Evolutionary conservation across 2,113 vertebrate genomes (phyloP), one percentile per base, ranked within the genome.

Genomic region (Condylura cristata): DNA sequence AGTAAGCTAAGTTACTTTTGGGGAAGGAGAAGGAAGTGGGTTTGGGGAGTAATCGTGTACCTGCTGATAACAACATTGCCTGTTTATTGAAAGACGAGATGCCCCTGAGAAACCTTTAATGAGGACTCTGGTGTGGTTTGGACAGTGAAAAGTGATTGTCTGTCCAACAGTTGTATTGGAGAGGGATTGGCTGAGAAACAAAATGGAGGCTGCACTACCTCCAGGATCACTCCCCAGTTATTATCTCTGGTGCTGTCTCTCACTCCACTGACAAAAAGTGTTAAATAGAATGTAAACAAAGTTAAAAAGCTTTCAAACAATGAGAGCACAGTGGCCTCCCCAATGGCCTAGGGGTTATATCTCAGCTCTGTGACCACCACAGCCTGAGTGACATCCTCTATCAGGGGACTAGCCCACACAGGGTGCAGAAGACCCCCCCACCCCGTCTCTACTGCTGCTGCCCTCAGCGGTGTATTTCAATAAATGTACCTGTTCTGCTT

Each of bases 171-270:
- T 7, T 74, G n/a, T 0, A 8, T 63, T 39, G 24, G 13, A 37
- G 48, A 70, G 8, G 6, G 5, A 22, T 51, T 88, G 12, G 11
- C 37, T 83, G 44, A 28, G 20, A 86, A 79, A 68, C 10, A 70
- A 61, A 68, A 34, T 13, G 30, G 14, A 9, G 53, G 18, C 39
- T 39, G 6, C 12, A 0, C 5, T 17, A 14, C n/a, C 24, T 71
- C n/a, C n/a, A 60, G 0, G 14, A 37, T 7, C 4, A 32, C 26
- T 66, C 26, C 2, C 2, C 10, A 3, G 7, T 8, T 16, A 11
- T 32, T 37, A 46, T 68, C 20, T 37, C 13, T 32, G 44, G 10
- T 24, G 28, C 30, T 32, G 1, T 34, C 13, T 86, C 22, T 24
- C 4, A 22, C 16, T 46, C 3, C n/a, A 83, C 2, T 30, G 37